phyloP scores from a whole-genome alignment of 2,797 vertebrate species.

The Denticeps clupeoides region DNA sequence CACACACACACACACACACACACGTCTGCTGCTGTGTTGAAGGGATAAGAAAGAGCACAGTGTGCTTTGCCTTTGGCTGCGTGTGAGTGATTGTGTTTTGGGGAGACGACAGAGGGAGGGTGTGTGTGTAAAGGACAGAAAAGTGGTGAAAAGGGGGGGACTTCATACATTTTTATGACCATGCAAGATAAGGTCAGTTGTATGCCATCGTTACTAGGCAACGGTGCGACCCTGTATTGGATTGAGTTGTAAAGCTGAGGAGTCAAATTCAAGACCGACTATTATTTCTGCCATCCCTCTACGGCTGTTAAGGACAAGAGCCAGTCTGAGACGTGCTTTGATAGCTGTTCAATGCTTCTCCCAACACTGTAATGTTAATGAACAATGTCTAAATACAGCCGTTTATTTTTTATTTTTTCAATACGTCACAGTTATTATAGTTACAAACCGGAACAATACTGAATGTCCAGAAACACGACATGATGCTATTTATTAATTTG shows the following conservation, averaged over 20 bases:
- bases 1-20: slow-evolving; percentile 25
- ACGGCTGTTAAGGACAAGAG: slow-evolving; percentile 8
- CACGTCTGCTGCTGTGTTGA: slow-evolving; percentile 35
- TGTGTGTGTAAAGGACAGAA: slow-evolving; percentile 11
- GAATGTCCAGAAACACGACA: no score
- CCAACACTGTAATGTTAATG: not conserved
- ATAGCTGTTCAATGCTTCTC: not conserved
- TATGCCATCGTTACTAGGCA: slow-evolving; percentile 73
- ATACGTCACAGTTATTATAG: not conserved
- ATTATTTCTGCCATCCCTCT: slow-evolving; percentile 37
- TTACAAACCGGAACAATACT: no score
- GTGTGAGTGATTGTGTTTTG: slow-evolving; percentile 38
- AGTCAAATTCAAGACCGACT: slow-evolving; percentile 57
- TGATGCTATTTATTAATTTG: no score
- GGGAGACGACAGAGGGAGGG: slow-evolving; percentile 32
- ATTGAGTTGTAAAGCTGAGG: slow-evolving; percentile 66
- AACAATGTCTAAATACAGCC: not conserved
- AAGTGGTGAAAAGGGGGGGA: slow-evolving; percentile 25
- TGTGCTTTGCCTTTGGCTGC: slow-evolving; percentile 48
- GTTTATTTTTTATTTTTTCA: not conserved
- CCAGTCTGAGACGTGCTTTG: slow-evolving; percentile 8
- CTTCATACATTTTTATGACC: slow-evolving; percentile 78
- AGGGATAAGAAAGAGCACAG: slow-evolving; percentile 38
- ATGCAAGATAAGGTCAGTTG: slow-evolving; percentile 71
- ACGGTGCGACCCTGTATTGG: slow-evolving; percentile 65